These are phyloP conservation scores for Drosophila merina DNA, from an alignment of 2,888 invertebrate species.

Conservation along the genomic window DNA sequence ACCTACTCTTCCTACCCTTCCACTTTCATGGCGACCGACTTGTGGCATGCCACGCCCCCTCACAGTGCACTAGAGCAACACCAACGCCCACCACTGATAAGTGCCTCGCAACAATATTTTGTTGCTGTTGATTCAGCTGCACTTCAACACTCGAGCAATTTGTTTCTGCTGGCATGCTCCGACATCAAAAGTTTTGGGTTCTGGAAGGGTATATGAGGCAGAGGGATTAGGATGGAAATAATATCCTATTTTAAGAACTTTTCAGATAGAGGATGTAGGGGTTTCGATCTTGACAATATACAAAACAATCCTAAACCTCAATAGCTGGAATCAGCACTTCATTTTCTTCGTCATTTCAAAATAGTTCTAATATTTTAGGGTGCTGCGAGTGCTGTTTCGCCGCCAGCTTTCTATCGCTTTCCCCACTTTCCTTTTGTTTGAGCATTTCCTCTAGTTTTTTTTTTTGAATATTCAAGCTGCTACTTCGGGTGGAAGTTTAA, in stretches of 20 bases:
- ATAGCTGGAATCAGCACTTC: too few species aligned
- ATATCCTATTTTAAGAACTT: too few species aligned
- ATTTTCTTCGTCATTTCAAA: not conserved
- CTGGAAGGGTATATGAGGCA: constrained; percentile 1
- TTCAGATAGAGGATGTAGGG: too few species aligned
- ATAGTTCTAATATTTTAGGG: not conserved
- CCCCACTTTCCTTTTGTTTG: constrained; percentile 6
- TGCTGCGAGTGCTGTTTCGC: not conserved
- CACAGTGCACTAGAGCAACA: not conserved
- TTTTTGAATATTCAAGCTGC: constrained; percentile 41
- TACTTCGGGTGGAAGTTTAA: constrained; percentile 53
- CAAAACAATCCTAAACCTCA: too few species aligned
- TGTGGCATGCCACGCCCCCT: constrained; percentile 58
- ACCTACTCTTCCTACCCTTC: constrained; percentile 4
- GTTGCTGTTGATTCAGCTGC: constrained; percentile 67
- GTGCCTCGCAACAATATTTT: constrained; percentile 56
- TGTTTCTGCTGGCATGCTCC: constrained; percentile 53
- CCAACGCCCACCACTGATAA: constrained; percentile 44
- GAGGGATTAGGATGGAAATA: not conserved
- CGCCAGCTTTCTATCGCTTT: not conserved
- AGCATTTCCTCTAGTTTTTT: constrained; percentile 6
- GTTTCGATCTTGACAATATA: too few species aligned
- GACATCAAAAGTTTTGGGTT: not conserved
- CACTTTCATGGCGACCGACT: constrained; percentile 21
- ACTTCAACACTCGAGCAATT: constrained; percentile 74